phyloP scores from a whole-genome alignment of 2,113 vertebrate species.

The Phasianus colchicus region DNA sequence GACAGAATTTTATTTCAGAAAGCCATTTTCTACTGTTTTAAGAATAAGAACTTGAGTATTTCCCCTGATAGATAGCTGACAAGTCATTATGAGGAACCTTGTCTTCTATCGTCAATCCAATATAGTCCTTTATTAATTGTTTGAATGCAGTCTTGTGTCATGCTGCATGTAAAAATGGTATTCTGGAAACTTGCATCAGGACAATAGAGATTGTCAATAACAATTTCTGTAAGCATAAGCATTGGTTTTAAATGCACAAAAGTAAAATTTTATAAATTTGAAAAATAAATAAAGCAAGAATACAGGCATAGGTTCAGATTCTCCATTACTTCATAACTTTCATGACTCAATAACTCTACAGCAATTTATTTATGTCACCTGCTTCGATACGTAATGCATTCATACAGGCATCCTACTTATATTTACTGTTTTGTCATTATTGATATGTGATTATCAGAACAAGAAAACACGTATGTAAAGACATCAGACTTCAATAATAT shows the following conservation, averaged over 20 bases:
- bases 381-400: not conserved
- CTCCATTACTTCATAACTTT: not conserved
- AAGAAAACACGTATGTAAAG: not conserved
- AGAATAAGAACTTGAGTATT: slow-evolving; percentile 14
- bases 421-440: not conserved
- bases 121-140: not conserved
- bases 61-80: slow-evolving; percentile 40
- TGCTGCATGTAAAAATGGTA: not conserved
- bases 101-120: not conserved
- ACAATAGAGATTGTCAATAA: not conserved
- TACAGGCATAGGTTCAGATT: not conserved
- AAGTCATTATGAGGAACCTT: slow-evolving; percentile 14
- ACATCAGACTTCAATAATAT: not conserved
- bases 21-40: not conserved
- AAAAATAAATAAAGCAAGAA: not conserved
- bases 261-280: not conserved
- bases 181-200: not conserved
- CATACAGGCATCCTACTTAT: not conserved
- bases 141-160: not conserved
- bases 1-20: slow-evolving; percentile 51
- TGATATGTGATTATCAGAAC: not conserved
- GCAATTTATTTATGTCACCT: not conserved
- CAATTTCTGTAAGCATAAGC: not conserved
- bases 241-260: not conserved
- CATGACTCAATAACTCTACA: not conserved